Percentiles rank a stretch among this genome's conserved stretches.
Conservation (phyloP, 1,140 invertebrate species). For the Drosophila busckii region DNA sequence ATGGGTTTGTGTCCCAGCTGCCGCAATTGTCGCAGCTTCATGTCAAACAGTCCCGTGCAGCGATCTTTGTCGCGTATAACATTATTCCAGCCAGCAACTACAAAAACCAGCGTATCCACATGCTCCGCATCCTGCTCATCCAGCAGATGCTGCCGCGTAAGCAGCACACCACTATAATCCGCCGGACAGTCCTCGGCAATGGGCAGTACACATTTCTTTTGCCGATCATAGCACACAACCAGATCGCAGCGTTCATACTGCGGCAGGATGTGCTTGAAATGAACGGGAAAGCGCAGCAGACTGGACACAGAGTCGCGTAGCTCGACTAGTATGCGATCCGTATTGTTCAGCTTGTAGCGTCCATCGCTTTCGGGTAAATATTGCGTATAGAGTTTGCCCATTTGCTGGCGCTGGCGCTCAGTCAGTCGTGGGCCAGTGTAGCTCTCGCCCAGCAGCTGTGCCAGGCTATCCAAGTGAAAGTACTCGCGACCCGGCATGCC, state of each 20-base stretch:
- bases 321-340: conserved; percentile 79
- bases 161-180: conserved; percentile 61
- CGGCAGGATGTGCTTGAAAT: conserved; percentile 81
- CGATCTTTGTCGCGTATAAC: conserved; percentile 69
- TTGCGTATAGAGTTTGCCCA: conserved; percentile 79
- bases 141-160: conserved; percentile 68
- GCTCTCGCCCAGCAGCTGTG: conserved; percentile 78
- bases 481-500: conserved; percentile 78
- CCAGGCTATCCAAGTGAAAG: conserved; percentile 80
- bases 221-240: conserved; percentile 60
- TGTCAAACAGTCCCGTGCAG: conserved; percentile 76
- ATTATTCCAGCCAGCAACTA: conserved; percentile 78
- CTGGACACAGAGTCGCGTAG: conserved; percentile 63
- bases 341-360: conserved; percentile 71
- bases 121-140: conserved; percentile 47
- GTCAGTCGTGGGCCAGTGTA: conserved; percentile 81
- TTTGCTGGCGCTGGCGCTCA: conserved; percentile 58
- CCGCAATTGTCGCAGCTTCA: conserved; percentile 81
- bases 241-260: conserved; percentile 80
- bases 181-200: conserved; percentile 30
- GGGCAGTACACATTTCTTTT: conserved; percentile 24
- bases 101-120: conserved; percentile 79
- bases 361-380: conserved; percentile 79
- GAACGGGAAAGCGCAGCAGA: conserved; percentile 38
- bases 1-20: conserved; percentile 82